phyloP scores from a whole-genome alignment of 1,140 invertebrate species.

The Triops cancriformis region DNA sequence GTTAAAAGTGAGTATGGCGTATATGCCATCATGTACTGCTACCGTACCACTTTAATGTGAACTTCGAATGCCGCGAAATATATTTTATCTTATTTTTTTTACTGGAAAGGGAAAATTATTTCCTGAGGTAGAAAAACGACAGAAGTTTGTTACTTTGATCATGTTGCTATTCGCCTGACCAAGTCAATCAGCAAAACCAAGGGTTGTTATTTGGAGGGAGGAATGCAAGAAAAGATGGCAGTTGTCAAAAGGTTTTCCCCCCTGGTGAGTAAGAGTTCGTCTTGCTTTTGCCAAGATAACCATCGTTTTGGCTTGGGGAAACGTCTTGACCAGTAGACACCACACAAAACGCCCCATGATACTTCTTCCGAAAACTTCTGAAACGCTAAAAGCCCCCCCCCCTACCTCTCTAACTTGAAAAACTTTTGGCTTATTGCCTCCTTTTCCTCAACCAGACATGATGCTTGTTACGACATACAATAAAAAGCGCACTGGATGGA shows the following conservation, averaged over 20 bases:
- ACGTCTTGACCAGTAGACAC: background rate
- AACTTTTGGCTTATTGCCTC: background rate
- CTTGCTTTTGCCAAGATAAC: slow-evolving; percentile 10
- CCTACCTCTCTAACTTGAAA: background rate
- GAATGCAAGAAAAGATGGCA: background rate
- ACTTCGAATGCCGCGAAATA: too few relatives aligned
- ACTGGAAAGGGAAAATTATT: background rate
- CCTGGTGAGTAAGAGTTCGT: background rate
- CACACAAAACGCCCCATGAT: too few relatives aligned
- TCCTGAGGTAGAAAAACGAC: background rate
- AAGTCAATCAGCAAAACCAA: background rate
- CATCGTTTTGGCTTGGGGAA: background rate
- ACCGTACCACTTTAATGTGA: too few relatives aligned
- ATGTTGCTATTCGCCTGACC: background rate
- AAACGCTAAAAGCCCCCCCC: too few relatives aligned
- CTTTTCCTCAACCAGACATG: background rate
- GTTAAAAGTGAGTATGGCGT: too few relatives aligned
- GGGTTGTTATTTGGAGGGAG: background rate
- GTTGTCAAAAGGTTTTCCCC: background rate
- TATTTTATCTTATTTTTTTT: too few relatives aligned
- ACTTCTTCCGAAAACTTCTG: too few relatives aligned
- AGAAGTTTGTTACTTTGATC: background rate
- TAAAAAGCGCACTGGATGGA: background rate
- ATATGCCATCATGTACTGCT: too few relatives aligned
- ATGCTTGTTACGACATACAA: background rate